A percentile compares a stretch with the other conserved stretches of the same genome.
Evolutionary conservation across 2,888 invertebrate genomes (phyloP).

Genomic region (Harpalus rubripes): DNA sequence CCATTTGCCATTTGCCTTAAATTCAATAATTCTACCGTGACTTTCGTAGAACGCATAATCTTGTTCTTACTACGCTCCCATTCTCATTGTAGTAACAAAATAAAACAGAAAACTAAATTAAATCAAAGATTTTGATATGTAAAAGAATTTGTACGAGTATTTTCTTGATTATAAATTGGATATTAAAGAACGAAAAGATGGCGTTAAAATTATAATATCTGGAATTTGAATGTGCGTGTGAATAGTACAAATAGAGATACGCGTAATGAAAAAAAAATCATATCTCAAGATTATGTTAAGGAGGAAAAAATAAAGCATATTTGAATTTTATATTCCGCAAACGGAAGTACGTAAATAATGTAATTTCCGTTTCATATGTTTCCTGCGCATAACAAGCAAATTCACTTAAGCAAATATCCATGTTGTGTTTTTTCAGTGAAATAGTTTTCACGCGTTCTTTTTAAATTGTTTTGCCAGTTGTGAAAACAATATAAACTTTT

Average conservation of each 20-base stretch:
- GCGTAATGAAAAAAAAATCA: neutral
- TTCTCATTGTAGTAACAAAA: no score
- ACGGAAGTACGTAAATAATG: slow-evolving; percentile 44
- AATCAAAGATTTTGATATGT: no score
- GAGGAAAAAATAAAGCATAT: slow-evolving; percentile 15
- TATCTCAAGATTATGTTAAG: neutral
- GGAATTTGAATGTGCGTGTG: no score
- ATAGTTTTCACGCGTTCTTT: slow-evolving; percentile 30
- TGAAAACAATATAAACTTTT: slow-evolving; percentile 18
- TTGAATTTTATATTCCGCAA: slow-evolving; percentile 43
- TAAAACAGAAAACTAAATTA: no score
- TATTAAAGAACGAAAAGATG: no score
- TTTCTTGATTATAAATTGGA: no score
- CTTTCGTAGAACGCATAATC: no score
- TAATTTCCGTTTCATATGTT: slow-evolving; percentile 56
- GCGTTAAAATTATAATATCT: no score
- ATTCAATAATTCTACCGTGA: no score
- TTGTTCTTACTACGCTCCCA: no score
- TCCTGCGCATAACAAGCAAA: slow-evolving; percentile 51
- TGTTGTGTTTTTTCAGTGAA: slow-evolving; percentile 34
- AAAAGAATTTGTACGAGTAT: no score
- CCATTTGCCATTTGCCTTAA: no score
- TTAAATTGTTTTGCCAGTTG: slow-evolving; percentile 35
- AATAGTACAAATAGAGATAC: neutral
- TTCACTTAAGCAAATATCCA: slow-evolving; percentile 54